Evolutionary conservation across 2,888 invertebrate genomes (phyloP), one percentile per base, ranked within the genome.

Genomic region (Hylaea fasciaria): DNA sequence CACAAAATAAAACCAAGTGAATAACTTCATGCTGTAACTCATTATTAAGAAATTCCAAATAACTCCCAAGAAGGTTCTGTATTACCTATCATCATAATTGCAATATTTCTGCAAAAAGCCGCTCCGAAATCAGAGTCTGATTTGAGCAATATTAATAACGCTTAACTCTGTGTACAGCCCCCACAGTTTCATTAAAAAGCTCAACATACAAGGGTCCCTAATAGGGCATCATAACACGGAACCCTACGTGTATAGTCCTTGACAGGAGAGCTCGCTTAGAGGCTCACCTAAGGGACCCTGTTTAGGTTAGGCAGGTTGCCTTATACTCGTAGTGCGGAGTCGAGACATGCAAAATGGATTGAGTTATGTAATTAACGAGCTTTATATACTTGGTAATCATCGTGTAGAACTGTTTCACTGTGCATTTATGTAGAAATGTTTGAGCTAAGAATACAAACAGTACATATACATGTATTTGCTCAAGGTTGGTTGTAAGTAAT

Each of bases 141-240:
- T 22, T 22, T 22, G 5, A 3, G 22, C 3, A 3, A 22, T 22
- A 22, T 22, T 3, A 5, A 22, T 37, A 1, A 37, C 3, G 3
- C n/a, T n/a, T 37, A n/a, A 48, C 12, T 44, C 50, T 40, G n/a
- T 35, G 14, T 37, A 37, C 46, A 55, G n/a, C 56, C 61, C n/a
- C 55, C 51, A 69, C 74, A 72, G 78, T 83, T 85, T 87, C 87
- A 90, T 90, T 89, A 87, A 88, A 89, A 87, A 86, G 86, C 84
- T 80, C 81, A 83, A 77, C 82, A 77, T 72, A 68, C 74, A 82
- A 86, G 82, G 75, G 78, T 71, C 70, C 71, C 80, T 88, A 87
- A 88, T 83, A 83, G 82, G 81, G 84, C 83, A 87, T 83, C 83
- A 88, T 81, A 85, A 85, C 86, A 83, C 79, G 74, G 74, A 77